Percentiles rank a stretch among this genome's conserved stretches.
phyloP scores from a whole-genome alignment of 2,797 vertebrate species.

The Oceanodroma leucorhoa region DNA sequence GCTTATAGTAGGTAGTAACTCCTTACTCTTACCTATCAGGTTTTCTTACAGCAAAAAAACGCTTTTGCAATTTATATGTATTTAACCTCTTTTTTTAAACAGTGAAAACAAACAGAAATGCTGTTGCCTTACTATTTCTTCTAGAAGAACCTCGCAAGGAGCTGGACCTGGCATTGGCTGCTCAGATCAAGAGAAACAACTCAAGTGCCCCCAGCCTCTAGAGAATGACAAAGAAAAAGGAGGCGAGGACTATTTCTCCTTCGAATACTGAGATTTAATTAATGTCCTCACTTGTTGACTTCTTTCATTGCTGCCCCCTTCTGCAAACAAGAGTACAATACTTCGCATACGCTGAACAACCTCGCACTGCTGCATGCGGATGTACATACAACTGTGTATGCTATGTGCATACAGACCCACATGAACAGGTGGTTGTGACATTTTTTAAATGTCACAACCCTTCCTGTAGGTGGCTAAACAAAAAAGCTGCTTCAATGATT shows the following conservation, averaged over 20 bases:
- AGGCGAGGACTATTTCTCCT: background rate
- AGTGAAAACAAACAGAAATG: background rate
- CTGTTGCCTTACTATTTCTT: background rate
- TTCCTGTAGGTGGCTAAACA: background rate
- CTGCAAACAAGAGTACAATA: background rate
- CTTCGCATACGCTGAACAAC: background rate
- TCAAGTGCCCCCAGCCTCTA: background rate
- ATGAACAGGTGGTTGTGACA: background rate
- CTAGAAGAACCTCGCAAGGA: background rate
- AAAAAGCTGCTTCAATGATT: background rate
- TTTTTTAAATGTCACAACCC: background rate
- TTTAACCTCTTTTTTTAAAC: background rate
- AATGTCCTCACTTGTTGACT: background rate
- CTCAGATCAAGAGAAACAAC: background rate
- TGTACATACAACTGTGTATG: too few relatives aligned
- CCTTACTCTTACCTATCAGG: background rate
- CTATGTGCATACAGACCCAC: fast-evolving
- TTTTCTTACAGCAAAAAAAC: background rate
- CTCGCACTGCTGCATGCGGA: background rate
- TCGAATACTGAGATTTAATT: background rate
- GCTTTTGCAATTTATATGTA: background rate
- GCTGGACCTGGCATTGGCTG: background rate
- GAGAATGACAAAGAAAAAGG: background rate
- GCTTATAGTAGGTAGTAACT: background rate
- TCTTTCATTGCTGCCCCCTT: background rate